Evolutionary conservation across 2,113 vertebrate species (phyloP), one percentile per base, ranked within the genome.

Genomic region (Lampris megalopsis): DNA sequence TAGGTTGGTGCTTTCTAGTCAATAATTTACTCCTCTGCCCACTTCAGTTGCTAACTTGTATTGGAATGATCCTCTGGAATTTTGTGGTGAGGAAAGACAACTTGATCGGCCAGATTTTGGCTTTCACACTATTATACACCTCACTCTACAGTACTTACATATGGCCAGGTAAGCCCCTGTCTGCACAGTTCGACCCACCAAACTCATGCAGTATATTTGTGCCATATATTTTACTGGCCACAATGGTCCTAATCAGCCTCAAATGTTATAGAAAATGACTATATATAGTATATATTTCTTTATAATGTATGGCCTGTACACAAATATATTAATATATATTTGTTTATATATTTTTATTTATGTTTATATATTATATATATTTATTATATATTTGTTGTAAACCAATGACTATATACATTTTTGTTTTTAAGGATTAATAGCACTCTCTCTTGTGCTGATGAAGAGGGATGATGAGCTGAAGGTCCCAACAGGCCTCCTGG

Each of bases 31-130:
- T 24, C 24, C 24, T 24, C 24, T 24, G 24, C 24, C 24, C 24
- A 24, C 13, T 88, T 60, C 82, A 99, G 98, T 89, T 95, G 78
- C 86, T 97, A 63, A 93, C 94, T 54, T 97, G 96, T 79, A 43
- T 97, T 77, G 97, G 96, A 81, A 99, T 99, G 97, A 95, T 99
- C 73, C 84, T 91, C 63, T 99, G 98, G 98, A 96, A 97, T 88
- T 96, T 97, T 59, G 87, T 95, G 78, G 94, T 95, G 81, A 94
- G 91, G 75, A 88, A 95, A 72, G 88, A 94, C 60, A 95, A 92
- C 88, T 92, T 95, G 77, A 87, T 94, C 41, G 86, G 94, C 68
- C 96, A 97, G 87, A 92, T 97, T 77, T 87, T 98, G 45, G 95
- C 94, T 45, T 99, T 98, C 90, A 92, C 96, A 53, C 85, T 99